Conservation (phyloP, 2,888 invertebrate species). For the Drosophila merina region DNA sequence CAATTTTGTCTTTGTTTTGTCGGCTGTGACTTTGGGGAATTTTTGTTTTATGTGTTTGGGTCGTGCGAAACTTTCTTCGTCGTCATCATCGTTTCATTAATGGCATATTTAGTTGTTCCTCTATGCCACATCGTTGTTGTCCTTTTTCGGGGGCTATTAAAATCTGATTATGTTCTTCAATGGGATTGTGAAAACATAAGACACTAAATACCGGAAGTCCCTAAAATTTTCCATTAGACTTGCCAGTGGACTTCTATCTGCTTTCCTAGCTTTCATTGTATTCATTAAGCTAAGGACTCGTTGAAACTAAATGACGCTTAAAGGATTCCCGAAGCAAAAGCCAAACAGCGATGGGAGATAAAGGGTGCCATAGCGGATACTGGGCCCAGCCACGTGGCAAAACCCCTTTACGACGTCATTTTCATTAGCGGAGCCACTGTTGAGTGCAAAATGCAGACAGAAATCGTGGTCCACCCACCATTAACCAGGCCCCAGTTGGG, state of each 20-base stretch:
- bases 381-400: slow-evolving; percentile 36
- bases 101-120: slow-evolving; percentile 58
- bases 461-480: slow-evolving; percentile 14
- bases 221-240: slow-evolving; percentile 33
- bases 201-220: slow-evolving; percentile 20
- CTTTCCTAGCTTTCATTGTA: slow-evolving; percentile 18
- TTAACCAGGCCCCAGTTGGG: not conserved
- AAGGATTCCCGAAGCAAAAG: slow-evolving; percentile 20
- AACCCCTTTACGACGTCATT: slow-evolving; percentile 46
- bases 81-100: slow-evolving; percentile 57
- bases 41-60: slow-evolving; percentile 73
- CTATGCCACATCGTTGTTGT: slow-evolving; percentile 29
- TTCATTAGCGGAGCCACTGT: slow-evolving; percentile 33
- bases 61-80: slow-evolving; percentile 58
- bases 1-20: slow-evolving; percentile 46
- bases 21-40: slow-evolving; percentile 46
- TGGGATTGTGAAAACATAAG: slow-evolving; percentile 25
- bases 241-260: slow-evolving; percentile 19
- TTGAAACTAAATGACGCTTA: slow-evolving; percentile 47
- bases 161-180: slow-evolving; percentile 58
- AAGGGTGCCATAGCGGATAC: not conserved
- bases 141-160: slow-evolving; percentile 54
- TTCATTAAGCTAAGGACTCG: slow-evolving; percentile 48
- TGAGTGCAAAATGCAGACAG: slow-evolving; percentile 32
- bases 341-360: not conserved